A percentile compares a stretch with the other conserved stretches of the same genome.
phyloP scores from a whole-genome alignment of 2,113 vertebrate genomes.

The Agelaius phoeniceus region DNA sequence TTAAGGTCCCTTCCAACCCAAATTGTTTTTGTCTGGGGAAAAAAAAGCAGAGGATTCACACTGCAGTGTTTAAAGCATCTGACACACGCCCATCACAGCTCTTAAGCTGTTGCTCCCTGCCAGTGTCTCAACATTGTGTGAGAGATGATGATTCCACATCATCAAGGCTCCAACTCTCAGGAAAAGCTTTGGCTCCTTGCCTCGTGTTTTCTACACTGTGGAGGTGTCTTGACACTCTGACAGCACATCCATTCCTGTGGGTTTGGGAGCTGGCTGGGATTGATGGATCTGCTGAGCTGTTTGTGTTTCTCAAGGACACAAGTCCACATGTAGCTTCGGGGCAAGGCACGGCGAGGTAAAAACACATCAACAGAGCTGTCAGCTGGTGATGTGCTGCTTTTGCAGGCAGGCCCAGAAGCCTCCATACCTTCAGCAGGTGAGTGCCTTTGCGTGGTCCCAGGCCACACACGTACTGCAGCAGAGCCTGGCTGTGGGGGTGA shows the following conservation, averaged over 20 bases:
- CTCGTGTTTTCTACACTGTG: neutral
- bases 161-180: neutral
- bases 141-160: neutral
- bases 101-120: neutral
- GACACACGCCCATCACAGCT: neutral
- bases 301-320: neutral
- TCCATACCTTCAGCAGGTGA: constrained; percentile 91
- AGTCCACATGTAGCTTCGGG: neutral
- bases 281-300: neutral
- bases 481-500: constrained; percentile 94
- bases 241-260: neutral
- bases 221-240: neutral
- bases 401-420: neutral
- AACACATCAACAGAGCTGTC: neutral
- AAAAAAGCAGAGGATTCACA: neutral
- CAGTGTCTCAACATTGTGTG: neutral
- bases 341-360: neutral
- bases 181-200: neutral
- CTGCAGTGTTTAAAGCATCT: neutral
- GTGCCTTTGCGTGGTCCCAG: constrained; percentile 94
- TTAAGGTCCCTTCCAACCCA: neutral
- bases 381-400: neutral
- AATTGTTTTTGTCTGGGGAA: neutral
- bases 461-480: constrained; percentile 96
- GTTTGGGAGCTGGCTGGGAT: neutral